Conservation (phyloP, 92 coral and sea anemone species). For the Blastomussa wellsi region DNA sequence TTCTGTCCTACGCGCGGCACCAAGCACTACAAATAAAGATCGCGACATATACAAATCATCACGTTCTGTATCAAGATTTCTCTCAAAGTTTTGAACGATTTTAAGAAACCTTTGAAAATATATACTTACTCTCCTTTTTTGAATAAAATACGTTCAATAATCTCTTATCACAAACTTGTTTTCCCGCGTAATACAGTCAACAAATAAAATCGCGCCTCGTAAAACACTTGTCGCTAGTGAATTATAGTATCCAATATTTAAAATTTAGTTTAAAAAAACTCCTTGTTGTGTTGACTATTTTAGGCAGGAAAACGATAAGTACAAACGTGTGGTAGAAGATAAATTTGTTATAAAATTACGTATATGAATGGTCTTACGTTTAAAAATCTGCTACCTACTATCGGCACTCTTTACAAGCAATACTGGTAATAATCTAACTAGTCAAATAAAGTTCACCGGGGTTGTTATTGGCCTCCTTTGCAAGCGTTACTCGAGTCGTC, state of each 20-base stretch:
- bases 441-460: constrained; percentile 52
- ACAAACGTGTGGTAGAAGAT: constrained; percentile 43
- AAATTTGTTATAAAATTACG: constrained; percentile 42
- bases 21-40: constrained; percentile 34
- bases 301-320: constrained; percentile 27
- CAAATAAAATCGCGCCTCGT: not conserved
- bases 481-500: not conserved
- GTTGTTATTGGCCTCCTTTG: not conserved
- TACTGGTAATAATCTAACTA: constrained; percentile 53
- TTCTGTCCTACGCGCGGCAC: constrained; percentile 9
- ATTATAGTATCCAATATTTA: not conserved
- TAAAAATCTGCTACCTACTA: constrained; percentile 37
- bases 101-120: constrained; percentile 87
- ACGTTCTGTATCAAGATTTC: constrained; percentile 47
- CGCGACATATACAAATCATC: constrained; percentile 41
- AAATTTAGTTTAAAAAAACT: not conserved
- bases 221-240: not conserved
- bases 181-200: constrained; percentile 34
- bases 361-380: constrained; percentile 37
- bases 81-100: constrained; percentile 44
- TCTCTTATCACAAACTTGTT: constrained; percentile 55
- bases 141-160: constrained; percentile 90
- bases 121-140: constrained; percentile 74
- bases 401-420: constrained; percentile 33
- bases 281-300: constrained; percentile 20